phyloP scores from a whole-genome alignment of 2,113 vertebrate genomes.

The Pseudorhombus dupliciocellatus region DNA sequence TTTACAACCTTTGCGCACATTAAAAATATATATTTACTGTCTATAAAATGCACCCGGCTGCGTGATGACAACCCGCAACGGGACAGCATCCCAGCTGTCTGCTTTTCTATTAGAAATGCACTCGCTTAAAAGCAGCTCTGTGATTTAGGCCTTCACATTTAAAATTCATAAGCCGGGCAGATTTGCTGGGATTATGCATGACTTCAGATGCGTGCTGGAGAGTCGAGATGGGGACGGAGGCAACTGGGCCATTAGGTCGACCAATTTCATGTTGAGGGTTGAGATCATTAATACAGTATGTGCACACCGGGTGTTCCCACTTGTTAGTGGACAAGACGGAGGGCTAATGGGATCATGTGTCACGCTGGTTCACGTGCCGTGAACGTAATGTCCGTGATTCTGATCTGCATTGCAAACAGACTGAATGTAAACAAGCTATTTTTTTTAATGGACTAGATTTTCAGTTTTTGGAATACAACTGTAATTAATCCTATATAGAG shows the following conservation, averaged over 20 bases:
- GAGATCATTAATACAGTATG: conserved; percentile 24
- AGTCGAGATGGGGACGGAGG: conserved; percentile 35
- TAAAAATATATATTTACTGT: conserved; percentile 55
- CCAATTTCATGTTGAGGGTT: conserved; percentile 40
- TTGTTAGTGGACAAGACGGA: background rate
- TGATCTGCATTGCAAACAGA: too few relatives aligned
- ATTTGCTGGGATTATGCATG: conserved; percentile 76
- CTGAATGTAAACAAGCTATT: too few relatives aligned
- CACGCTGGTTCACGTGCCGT: too few relatives aligned
- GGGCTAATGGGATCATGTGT: background rate
- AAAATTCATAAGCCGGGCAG: conserved; percentile 74
- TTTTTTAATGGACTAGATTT: too few relatives aligned
- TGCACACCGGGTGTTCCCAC: background rate
- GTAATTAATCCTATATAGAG: too few relatives aligned
- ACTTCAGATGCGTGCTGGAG: conserved; percentile 48
- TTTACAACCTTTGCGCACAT: conserved; percentile 42
- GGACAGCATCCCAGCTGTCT: conserved; percentile 51
- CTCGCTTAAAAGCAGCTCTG: conserved; percentile 64
- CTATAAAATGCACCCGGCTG: conserved; percentile 20
- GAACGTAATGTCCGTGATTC: too few relatives aligned
- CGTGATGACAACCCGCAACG: conserved; percentile 13
- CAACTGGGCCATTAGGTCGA: conserved; percentile 68
- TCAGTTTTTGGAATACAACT: too few relatives aligned
- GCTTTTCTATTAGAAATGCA: conserved; percentile 66
- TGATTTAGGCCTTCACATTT: conserved; percentile 67